A percentile compares a stretch with the other conserved stretches of the same genome.
These are phyloP conservation scores for Coendou prehensilis DNA, from an alignment of 2,797 vertebrate species.

Conservation along the genomic window DNA sequence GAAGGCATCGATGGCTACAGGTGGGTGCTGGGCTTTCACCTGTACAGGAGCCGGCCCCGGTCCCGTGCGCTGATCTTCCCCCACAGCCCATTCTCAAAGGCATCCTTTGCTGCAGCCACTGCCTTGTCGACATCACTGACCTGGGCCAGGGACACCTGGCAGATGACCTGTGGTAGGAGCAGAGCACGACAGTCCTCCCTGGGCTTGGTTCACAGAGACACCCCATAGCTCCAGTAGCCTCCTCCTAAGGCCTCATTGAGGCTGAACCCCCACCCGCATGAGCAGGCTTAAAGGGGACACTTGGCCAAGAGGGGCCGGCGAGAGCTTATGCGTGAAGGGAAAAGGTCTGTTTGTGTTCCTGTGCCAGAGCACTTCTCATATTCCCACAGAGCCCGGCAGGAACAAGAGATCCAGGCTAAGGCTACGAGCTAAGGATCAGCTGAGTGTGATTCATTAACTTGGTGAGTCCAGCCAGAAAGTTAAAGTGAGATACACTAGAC, in stretches of 20 bases:
- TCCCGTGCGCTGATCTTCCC: conserved; percentile 94
- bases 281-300: not conserved
- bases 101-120: conserved; percentile 93
- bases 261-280: too few relatives aligned
- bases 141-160: conserved; percentile 94
- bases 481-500: not conserved
- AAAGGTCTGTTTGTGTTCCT: not conserved
- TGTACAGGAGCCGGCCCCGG: conserved; percentile 93
- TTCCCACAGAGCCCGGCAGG: not conserved
- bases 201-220: not conserved
- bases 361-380: not conserved
- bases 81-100: conserved; percentile 94
- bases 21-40: conserved; percentile 84
- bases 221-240: fast-evolving
- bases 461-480: not conserved
- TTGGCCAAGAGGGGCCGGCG: fast-evolving
- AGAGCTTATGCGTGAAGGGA: not conserved
- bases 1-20: not conserved
- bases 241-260: not conserved
- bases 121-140: conserved; percentile 92
- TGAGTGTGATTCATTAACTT: not conserved
- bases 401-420: not conserved
- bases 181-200: not conserved
- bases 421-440: not conserved
- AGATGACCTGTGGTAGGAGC: conserved; percentile 89